These are phyloP conservation scores for Microctenopoma lineatum DNA, from an alignment of 2,797 vertebrate species.

Conservation along the genomic window DNA sequence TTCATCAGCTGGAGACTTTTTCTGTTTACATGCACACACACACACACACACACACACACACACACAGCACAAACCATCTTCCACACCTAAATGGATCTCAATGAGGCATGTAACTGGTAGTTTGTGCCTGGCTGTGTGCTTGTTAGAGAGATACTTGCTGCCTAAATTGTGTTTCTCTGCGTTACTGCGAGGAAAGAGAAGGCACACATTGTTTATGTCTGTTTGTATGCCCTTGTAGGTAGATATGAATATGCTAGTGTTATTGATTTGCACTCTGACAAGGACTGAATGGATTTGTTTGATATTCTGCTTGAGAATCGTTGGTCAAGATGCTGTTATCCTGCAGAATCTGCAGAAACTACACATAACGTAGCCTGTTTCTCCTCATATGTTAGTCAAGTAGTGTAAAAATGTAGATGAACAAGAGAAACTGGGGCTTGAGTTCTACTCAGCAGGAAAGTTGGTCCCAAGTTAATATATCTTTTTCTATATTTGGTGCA, in stretches of 20 bases:
- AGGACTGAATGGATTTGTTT: conserved; percentile 3
- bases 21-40: not conserved
- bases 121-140: conserved; percentile 56
- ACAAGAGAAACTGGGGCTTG: not conserved
- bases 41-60: conserved; percentile 5
- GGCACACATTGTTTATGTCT: not conserved
- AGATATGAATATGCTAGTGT: not conserved
- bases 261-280: not conserved
- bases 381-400: conserved; percentile 31
- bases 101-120: conserved; percentile 72
- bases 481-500: not conserved
- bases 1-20: conserved; percentile 46
- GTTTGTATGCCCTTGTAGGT: not conserved
- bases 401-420: not conserved
- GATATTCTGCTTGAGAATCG: conserved; percentile 36
- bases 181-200: conserved; percentile 27
- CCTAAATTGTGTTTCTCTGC: conserved; percentile 35
- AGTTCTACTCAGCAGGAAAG: conserved; percentile 6
- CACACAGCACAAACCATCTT: conserved; percentile 59
- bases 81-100: conserved; percentile 69
- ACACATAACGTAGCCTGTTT: conserved; percentile 68
- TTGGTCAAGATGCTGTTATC: conserved; percentile 66
- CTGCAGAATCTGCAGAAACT: conserved; percentile 46
- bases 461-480: not conserved
- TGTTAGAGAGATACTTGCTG: conserved; percentile 57